Percentiles rank a stretch among this genome's conserved stretches.
phyloP scores from a whole-genome alignment of 1,140 invertebrate species.

The Drosophila rhopaloa region DNA sequence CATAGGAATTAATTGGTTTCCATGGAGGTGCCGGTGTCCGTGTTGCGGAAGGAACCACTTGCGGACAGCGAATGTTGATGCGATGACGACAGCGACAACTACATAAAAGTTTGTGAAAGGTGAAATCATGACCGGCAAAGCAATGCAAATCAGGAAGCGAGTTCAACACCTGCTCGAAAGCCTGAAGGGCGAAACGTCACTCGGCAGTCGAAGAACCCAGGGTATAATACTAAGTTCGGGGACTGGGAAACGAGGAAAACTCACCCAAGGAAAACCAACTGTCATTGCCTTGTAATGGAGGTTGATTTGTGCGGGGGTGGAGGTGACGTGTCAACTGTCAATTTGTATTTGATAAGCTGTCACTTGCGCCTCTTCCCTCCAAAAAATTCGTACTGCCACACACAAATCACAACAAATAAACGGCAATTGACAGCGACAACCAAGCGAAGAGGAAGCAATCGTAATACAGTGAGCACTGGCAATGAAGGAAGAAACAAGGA shows the following conservation, averaged over 20 bases:
- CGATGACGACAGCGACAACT: slow-evolving; percentile 51
- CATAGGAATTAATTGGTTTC: slow-evolving; percentile 79
- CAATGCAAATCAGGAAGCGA: slow-evolving; percentile 72
- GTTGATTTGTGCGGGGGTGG: slow-evolving; percentile 13
- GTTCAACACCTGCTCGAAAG: slow-evolving; percentile 69
- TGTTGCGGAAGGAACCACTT: slow-evolving; percentile 76
- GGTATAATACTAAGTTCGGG: slow-evolving; percentile 2
- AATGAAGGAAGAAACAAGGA: no score
- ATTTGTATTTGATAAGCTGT: slow-evolving; percentile 72
- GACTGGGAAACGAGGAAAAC: not conserved
- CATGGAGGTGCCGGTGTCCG: slow-evolving; percentile 45
- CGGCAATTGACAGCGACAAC: slow-evolving; percentile 78
- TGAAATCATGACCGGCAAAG: slow-evolving; percentile 42
- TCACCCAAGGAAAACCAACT: slow-evolving; percentile 22
- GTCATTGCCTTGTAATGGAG: slow-evolving; percentile 36
- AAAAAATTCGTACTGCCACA: slow-evolving; percentile 32
- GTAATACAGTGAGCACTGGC: slow-evolving; percentile 9
- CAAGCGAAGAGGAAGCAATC: slow-evolving; percentile 25
- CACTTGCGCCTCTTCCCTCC: slow-evolving; percentile 29
- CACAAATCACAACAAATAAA: slow-evolving; percentile 80
- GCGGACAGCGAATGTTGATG: slow-evolving; percentile 67
- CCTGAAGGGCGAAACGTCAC: slow-evolving; percentile 20
- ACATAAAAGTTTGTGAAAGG: slow-evolving; percentile 47
- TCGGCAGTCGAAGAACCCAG: slow-evolving; percentile 15
- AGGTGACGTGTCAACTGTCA: slow-evolving; percentile 74